Evolutionary conservation across 64 coral and sea anemone species (phyloP).

Genomic region (Stylophora pistillata): DNA sequence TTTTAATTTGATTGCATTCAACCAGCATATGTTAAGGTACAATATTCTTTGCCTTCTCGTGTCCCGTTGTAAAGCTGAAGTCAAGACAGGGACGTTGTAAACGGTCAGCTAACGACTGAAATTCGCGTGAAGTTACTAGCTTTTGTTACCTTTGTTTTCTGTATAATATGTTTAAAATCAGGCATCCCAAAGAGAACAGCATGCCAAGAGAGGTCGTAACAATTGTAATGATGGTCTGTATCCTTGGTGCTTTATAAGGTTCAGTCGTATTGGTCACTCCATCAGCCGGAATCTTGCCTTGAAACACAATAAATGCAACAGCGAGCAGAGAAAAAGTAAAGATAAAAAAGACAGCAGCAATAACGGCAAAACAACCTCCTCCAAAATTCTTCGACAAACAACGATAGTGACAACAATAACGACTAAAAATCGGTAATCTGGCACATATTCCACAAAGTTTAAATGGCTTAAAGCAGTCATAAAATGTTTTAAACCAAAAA

Average conservation of each 20-base stretch:
- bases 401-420: no score
- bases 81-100: no score
- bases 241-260: neutral
- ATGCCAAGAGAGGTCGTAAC: neutral
- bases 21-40: no score
- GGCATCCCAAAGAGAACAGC: conserved; percentile 19
- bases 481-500: no score
- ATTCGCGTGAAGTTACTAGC: neutral
- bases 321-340: neutral
- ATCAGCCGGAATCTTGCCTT: conserved; percentile 15
- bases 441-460: no score
- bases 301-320: neutral
- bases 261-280: neutral
- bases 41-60: no score
- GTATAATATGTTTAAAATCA: conserved; percentile 1
- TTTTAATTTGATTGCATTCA: no score
- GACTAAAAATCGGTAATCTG: no score
- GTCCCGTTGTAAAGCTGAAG: no score
- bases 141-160: conserved; percentile 39
- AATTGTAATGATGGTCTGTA: neutral
- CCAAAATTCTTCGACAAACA: no score
- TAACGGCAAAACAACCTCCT: neutral
- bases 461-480: no score
- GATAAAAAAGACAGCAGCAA: neutral
- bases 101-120: no score